These are phyloP conservation scores for Notospermus geniculatus DNA, from an alignment of 1,140 invertebrate genomes.

Conservation along the genomic window DNA sequence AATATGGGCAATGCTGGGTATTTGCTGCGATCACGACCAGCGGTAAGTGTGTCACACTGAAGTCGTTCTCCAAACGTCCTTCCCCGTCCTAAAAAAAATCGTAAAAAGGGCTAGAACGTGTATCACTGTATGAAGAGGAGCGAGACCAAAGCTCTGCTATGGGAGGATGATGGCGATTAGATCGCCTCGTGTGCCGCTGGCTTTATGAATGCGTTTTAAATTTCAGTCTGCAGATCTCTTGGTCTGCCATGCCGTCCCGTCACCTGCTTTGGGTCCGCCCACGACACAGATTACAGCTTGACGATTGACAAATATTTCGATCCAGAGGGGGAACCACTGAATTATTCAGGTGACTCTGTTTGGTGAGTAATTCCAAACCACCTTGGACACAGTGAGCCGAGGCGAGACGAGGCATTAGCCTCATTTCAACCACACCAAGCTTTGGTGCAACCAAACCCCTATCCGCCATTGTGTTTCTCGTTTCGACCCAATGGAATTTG, in stretches of 20 bases:
- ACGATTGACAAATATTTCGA: constrained; percentile 87
- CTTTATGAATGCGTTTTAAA: neutral
- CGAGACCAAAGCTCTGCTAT: too few relatives aligned
- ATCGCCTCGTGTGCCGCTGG: too few relatives aligned
- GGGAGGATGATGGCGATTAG: too few relatives aligned
- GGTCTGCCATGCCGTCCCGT: constrained; percentile 83
- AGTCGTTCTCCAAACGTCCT: too few relatives aligned
- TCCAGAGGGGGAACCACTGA: constrained; percentile 72
- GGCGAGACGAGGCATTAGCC: too few relatives aligned
- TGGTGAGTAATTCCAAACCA: constrained; percentile 61
- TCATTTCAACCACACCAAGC: too few relatives aligned
- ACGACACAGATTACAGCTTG: constrained; percentile 86
- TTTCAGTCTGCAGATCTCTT: constrained; percentile 74
- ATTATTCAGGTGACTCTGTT: constrained; percentile 78
- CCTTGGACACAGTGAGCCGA: constrained; percentile 17
- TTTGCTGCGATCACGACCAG: constrained; percentile 86
- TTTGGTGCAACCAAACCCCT: constrained; percentile 10
- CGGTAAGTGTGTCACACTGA: too few relatives aligned
- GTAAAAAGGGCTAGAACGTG: neutral
- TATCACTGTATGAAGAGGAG: neutral
- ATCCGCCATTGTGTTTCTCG: too few relatives aligned
- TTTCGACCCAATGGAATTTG: neutral
- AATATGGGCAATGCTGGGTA: constrained; percentile 94
- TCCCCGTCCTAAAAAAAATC: too few relatives aligned
- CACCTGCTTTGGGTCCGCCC: constrained; percentile 85